Conservation (phyloP, 2,113 vertebrate species). For the Cebidichthys violaceus region DNA sequence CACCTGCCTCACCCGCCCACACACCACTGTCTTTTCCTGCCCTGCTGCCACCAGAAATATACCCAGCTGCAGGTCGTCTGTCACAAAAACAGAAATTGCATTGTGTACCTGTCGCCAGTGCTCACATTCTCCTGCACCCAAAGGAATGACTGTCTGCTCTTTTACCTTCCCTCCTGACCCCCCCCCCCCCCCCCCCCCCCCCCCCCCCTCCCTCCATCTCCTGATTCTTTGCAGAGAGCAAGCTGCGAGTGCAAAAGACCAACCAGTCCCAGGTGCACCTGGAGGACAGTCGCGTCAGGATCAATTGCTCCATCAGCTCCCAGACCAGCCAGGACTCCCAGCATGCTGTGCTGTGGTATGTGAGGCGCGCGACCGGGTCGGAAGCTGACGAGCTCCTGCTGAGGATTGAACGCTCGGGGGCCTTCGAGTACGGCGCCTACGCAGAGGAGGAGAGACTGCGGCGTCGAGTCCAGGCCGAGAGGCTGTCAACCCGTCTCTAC, state of each 20-base stretch:
- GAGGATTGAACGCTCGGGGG: constrained; percentile 89
- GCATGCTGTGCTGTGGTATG: constrained; percentile 94
- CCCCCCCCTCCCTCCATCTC: neutral
- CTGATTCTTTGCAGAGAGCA: constrained; percentile 85
- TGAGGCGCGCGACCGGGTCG: constrained; percentile 84
- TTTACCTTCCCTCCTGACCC: neutral
- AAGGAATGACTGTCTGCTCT: constrained; percentile 46
- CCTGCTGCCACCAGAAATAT: constrained; percentile 65
- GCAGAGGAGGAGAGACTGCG: constrained; percentile 92
- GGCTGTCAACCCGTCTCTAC: constrained; percentile 88
- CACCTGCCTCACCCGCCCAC: constrained; percentile 47
- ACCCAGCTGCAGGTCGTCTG: constrained; percentile 56
- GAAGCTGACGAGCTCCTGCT: constrained; percentile 91
- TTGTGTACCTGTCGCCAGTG: constrained; percentile 63
- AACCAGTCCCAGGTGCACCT: constrained; percentile 90
- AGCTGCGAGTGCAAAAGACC: constrained; percentile 91
- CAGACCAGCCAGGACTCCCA: constrained; percentile 93
- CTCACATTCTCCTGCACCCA: constrained; percentile 49
- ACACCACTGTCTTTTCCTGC: constrained; percentile 48
- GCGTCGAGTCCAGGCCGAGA: constrained; percentile 91
- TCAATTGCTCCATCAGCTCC: constrained; percentile 91
- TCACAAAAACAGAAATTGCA: constrained; percentile 65
- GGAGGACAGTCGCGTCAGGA: constrained; percentile 90
- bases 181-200: too few relatives aligned
- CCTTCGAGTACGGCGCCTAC: constrained; percentile 92